phyloP scores from a whole-genome alignment of 2,113 vertebrate genomes.

The Myrmecophaga tridactyla region DNA sequence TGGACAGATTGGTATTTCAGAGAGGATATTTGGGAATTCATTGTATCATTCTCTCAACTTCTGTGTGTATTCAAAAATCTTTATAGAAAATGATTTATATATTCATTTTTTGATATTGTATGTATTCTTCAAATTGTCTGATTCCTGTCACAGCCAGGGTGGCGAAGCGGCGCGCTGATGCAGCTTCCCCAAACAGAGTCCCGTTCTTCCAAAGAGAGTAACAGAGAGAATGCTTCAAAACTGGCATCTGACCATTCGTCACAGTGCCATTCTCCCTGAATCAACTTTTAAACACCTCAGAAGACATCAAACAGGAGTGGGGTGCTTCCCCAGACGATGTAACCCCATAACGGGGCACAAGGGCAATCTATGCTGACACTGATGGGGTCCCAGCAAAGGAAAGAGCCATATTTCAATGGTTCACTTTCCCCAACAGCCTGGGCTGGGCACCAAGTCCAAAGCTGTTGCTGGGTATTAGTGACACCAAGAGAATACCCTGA shows the following conservation, averaged over 20 bases:
- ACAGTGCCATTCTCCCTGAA: no score
- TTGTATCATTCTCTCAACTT: neutral
- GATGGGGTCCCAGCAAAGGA: neutral
- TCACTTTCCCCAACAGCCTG: neutral
- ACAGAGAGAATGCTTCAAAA: neutral
- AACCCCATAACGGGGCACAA: no score
- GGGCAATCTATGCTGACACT: accelerated
- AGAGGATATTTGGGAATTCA: neutral
- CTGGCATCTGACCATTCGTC: neutral
- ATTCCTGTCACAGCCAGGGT: neutral
- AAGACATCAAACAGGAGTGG: neutral
- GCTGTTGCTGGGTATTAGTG: accelerated
- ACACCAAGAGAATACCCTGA: neutral
- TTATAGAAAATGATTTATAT: neutral
- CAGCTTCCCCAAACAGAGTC: neutral
- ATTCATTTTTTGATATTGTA: no score
- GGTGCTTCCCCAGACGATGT: no score
- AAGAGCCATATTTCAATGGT: neutral
- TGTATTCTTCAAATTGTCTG: no score
- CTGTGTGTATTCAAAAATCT: neutral
- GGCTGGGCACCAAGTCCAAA: neutral
- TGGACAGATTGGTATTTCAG: neutral
- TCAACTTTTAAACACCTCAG: neutral
- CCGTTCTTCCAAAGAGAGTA: neutral
- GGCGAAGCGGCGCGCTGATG: accelerated